Conservation (phyloP, 2,888 invertebrate species). For the Synergus japonicus region DNA sequence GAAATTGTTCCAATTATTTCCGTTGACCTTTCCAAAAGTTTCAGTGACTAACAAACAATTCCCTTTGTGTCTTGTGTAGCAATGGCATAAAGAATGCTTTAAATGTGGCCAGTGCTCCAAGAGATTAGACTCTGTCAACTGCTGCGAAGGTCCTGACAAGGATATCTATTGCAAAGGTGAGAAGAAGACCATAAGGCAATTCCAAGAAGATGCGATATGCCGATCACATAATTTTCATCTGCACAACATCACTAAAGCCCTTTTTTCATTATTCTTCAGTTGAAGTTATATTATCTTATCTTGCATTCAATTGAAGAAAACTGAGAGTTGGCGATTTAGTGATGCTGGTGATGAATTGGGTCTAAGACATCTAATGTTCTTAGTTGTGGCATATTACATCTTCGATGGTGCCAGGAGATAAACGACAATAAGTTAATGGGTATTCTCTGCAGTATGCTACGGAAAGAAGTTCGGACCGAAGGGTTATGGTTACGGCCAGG, state of each 20-base stretch:
- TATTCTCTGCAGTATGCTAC: slow-evolving; percentile 89
- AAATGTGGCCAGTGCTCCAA: slow-evolving; percentile 93
- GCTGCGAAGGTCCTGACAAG: slow-evolving; percentile 96
- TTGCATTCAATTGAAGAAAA: neutral
- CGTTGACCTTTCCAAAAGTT: slow-evolving; percentile 50
- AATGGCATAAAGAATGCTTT: slow-evolving; percentile 96
- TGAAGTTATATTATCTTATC: neutral
- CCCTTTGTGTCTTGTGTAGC: slow-evolving; percentile 81
- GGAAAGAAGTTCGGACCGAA: slow-evolving; percentile 98
- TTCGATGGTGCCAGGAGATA: slow-evolving; percentile 41
- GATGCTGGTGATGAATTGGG: neutral
- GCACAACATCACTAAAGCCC: neutral
- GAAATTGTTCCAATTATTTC: neutral
- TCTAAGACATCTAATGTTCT: neutral
- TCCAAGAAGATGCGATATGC: slow-evolving; percentile 50
- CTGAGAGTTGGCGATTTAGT: neutral
- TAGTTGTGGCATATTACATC: slow-evolving; percentile 45
- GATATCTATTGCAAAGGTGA: slow-evolving; percentile 98
- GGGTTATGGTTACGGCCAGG: slow-evolving; percentile 98
- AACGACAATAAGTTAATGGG: slow-evolving; percentile 66
- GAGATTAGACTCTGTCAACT: slow-evolving; percentile 93
- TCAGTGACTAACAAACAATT: slow-evolving; percentile 68
- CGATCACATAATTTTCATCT: slow-evolving; percentile 5
- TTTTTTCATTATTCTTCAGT: neutral
- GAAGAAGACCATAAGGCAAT: slow-evolving; percentile 61